These are phyloP conservation scores for western clawed frog (Xenopus tropicalis) DNA, from an alignment of 2,113 vertebrate species.

Conservation along the genomic window UCB_Xtro_10.0 CM004444.2:170413501-170414000, in stretches of 20 bases:
- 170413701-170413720: neutral
- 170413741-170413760: conserved; percentile 14
- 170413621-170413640: conserved; percentile 9
- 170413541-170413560: neutral
- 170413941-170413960: too few relatives aligned
- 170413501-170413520: too few relatives aligned
- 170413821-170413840: conserved; percentile 17
- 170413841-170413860: conserved; percentile 48
- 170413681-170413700: neutral
- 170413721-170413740: neutral
- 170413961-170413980: too few relatives aligned
- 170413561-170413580: neutral
- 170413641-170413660: conserved; percentile 24
- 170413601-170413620: conserved; percentile 13
- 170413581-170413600: conserved; percentile 21
- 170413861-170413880: conserved; percentile 40
- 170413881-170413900: conserved; percentile 21
- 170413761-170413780: neutral
- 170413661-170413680: conserved; percentile 22
- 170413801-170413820: neutral
- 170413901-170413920: too few relatives aligned
- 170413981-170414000: too few relatives aligned
- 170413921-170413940: too few relatives aligned
- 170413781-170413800: conserved; percentile 14
- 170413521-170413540: too few relatives aligned